A percentile compares a stretch with the other conserved stretches of the same genome.
Conservation (phyloP, 2,888 invertebrate species). For the Andrena trimmerana region DNA sequence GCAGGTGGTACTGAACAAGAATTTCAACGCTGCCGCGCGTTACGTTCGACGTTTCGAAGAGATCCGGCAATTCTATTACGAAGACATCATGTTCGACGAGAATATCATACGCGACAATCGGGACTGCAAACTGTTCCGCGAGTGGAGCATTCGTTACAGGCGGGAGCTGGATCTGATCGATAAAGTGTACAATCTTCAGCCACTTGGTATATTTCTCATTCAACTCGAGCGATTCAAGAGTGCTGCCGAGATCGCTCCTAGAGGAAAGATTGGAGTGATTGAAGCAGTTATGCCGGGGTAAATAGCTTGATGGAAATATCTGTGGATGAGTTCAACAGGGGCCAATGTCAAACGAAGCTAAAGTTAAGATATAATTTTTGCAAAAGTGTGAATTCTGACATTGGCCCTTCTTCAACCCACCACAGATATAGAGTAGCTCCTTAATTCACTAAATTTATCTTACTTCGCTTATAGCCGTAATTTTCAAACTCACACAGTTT, state of each 20-base stretch:
- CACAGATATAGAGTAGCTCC: no score
- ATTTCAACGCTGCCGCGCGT: slow-evolving; percentile 88
- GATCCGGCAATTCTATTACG: slow-evolving; percentile 89
- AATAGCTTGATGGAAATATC: slow-evolving; percentile 70
- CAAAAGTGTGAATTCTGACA: no score
- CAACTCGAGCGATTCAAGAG: slow-evolving; percentile 90
- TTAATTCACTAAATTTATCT: no score
- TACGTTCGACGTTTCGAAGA: slow-evolving; percentile 89
- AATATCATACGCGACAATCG: slow-evolving; percentile 88
- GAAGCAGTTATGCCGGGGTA: slow-evolving; percentile 89
- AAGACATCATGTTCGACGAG: slow-evolving; percentile 89
- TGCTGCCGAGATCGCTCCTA: slow-evolving; percentile 90
- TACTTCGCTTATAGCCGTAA: no score
- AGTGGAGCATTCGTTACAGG: slow-evolving; percentile 89
- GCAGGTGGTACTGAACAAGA: slow-evolving; percentile 87
- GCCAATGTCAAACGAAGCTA: no score
- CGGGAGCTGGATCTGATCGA: slow-evolving; percentile 90
- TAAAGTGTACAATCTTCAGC: slow-evolving; percentile 88
- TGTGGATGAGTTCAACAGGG: no score
- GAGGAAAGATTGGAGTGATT: slow-evolving; percentile 89
- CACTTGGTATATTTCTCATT: slow-evolving; percentile 91
- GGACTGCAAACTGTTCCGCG: slow-evolving; percentile 87
- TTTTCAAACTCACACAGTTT: no score
- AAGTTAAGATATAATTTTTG: no score
- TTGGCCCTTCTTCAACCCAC: no score